Percentiles rank a stretch among this genome's conserved stretches.
phyloP scores from a whole-genome alignment of 2,888 invertebrate genomes.

The Sinentomon sp. region DNA sequence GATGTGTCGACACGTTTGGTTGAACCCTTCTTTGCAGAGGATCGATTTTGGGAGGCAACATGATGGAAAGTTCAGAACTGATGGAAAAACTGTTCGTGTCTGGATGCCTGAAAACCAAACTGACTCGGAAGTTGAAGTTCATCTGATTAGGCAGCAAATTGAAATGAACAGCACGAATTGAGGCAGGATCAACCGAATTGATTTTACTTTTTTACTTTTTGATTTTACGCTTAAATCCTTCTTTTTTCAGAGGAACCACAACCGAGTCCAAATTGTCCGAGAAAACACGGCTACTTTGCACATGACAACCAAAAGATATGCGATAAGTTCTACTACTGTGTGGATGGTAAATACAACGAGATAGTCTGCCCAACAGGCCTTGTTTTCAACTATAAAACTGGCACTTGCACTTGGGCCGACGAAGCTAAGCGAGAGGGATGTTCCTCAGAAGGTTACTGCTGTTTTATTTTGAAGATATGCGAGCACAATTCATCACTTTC shows the following conservation, averaged over 20 bases:
- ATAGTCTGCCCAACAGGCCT: constrained; percentile 63
- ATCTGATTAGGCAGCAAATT: no score
- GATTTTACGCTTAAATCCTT: no score
- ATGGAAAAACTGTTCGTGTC: no score
- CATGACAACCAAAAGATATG: constrained; percentile 49
- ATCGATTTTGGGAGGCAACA: no score
- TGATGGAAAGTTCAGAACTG: no score
- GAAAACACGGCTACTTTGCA: constrained; percentile 62
- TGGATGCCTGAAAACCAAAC: no score
- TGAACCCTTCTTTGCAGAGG: no score
- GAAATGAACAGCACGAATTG: no score
- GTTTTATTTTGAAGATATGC: constrained; percentile 1
- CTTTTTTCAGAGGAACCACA: constrained; percentile 35
- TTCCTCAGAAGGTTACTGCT: constrained; percentile 35
- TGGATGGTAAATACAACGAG: constrained; percentile 65
- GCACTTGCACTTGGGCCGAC: constrained; percentile 78
- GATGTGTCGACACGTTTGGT: no score
- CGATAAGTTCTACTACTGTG: constrained; percentile 65
- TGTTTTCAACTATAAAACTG: constrained; percentile 62
- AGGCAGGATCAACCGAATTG: no score
- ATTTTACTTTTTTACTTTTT: no score
- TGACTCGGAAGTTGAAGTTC: no score
- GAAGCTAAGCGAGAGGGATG: constrained; percentile 67
- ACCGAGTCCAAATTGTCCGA: constrained; percentile 40
- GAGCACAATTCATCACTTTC: not conserved